phyloP scores from a whole-genome alignment of 2,797 vertebrate species.

The Falco columbarius region DNA sequence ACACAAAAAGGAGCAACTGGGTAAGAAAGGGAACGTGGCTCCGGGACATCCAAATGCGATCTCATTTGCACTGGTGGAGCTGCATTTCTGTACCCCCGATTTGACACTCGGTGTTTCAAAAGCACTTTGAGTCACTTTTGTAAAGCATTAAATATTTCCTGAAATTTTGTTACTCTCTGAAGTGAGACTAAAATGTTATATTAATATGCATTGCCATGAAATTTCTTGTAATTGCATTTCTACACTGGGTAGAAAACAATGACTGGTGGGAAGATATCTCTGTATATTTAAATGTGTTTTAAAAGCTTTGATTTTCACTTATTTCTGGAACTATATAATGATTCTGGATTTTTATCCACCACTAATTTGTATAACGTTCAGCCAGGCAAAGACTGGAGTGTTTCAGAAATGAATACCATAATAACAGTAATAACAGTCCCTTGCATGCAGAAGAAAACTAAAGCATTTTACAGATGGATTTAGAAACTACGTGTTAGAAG shows the following conservation, averaged over 20 bases:
- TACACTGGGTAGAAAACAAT: not conserved
- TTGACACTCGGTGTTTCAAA: not conserved
- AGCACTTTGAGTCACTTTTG: not conserved
- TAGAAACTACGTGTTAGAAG: not conserved
- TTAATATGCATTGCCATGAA: not conserved
- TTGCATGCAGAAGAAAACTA: not conserved
- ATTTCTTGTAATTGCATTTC: not conserved
- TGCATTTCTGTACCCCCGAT: fast-evolving
- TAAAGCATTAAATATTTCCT: not conserved
- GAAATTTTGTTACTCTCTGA: not conserved
- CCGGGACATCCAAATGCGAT: fast-evolving
- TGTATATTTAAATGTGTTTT: not conserved
- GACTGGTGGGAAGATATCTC: not conserved
- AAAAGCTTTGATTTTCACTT: not conserved
- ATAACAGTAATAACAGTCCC: not conserved
- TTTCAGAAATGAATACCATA: not conserved
- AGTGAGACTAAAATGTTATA: not conserved
- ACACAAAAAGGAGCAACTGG: too few relatives aligned
- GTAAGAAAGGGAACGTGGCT: not conserved
- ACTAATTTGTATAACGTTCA: not conserved
- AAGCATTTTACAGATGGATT: not conserved
- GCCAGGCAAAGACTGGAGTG: not conserved
- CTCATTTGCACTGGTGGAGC: not conserved
- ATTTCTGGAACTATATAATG: not conserved
- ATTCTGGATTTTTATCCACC: not conserved